Base-by-base conservation (phyloP, 2,113 vertebrate genomes). In the Melanerpes formicivorus region DNA sequence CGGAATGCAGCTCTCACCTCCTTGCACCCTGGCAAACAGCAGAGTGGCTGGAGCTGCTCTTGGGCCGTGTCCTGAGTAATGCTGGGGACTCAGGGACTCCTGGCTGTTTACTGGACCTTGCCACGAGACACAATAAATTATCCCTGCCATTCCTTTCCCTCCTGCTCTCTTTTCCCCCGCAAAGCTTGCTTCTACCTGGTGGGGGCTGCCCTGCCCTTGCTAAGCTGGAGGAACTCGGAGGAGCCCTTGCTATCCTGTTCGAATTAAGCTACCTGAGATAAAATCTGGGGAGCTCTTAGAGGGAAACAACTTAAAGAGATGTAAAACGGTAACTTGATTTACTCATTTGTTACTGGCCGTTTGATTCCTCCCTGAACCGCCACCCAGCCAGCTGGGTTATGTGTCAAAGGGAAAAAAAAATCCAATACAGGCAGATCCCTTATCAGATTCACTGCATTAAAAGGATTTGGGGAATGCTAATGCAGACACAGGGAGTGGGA, bases 321-420 rank as follows among this genome's bases (percentile, higher is more conserved):
- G 96, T 95, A 95, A 95, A 96, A 96, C 14, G 74, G 95, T 96
- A 96, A 96, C 84, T 95, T 95, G 95, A 96, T 96, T 96, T 96
- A 96, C 94, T 95, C 94, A 94, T 95, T 96, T 95, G 96, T 96
- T 95, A 44, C 86, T 40, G 88, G 64, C 59, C 54, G 73, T 91
- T 95, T 96, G 95, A 96, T 95, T 95, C 90, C 86, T 90, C 91
- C 91, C 82, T 7, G 69, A 80, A 54, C 89, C 7, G 55, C 94
- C 94, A 95, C 95, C 91, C 94, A 95, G 93, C 94, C 96, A 95
- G 94, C 93, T 94, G 95, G 96, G 91, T 95, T 95, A 70, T 93
- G 94, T 95, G 95, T 96, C 94, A 95, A 90, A 92, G 77, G 65
- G 44, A 32, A 44, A 72, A 80, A 81, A 94, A 90, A 93, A 74